These are phyloP conservation scores for Pygoscelis antarcticus DNA, from an alignment of 2,113 vertebrate genomes.

Conservation along the genomic window DNA sequence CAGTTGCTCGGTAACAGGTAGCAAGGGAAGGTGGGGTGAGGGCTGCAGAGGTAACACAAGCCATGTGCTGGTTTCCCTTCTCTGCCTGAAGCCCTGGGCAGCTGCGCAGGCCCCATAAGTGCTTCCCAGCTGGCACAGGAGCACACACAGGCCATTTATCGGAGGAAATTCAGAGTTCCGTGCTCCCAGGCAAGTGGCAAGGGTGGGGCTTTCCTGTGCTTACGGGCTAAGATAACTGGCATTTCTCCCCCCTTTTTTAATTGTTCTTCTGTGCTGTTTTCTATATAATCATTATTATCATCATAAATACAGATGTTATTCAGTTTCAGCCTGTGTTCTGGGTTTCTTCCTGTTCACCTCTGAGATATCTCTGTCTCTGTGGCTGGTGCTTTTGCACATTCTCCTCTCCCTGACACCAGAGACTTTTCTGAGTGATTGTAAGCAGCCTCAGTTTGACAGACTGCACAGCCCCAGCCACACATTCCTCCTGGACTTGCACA, in stretches of 20 bases:
- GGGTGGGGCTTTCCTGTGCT: conserved; percentile 54
- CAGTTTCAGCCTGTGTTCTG: neutral
- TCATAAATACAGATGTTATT: conserved; percentile 42
- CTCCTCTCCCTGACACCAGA: neutral
- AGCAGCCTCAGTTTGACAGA: conserved; percentile 20
- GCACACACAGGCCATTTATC: neutral
- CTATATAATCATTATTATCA: conserved; percentile 49
- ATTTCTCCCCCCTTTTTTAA: conserved; percentile 22
- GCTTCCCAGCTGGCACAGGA: neutral
- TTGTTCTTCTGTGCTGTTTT: conserved; percentile 41
- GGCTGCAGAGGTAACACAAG: neutral
- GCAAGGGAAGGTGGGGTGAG: neutral
- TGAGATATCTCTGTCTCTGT: neutral
- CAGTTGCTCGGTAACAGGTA: conserved; percentile 45
- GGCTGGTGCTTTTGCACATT: neutral
- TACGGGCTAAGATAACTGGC: conserved; percentile 27
- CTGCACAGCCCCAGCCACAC: conserved; percentile 36
- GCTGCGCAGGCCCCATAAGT: neutral
- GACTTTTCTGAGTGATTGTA: conserved; percentile 22
- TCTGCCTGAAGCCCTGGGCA: neutral
- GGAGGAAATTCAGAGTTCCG: neutral
- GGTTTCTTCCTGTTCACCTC: conserved; percentile 37
- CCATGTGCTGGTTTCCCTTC: neutral
- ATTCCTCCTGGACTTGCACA: conserved; percentile 17
- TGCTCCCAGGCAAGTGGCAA: conserved; percentile 35